Base-by-base conservation (phyloP, 2,113 vertebrate genomes). In the Fukomys damarensis region DNA sequence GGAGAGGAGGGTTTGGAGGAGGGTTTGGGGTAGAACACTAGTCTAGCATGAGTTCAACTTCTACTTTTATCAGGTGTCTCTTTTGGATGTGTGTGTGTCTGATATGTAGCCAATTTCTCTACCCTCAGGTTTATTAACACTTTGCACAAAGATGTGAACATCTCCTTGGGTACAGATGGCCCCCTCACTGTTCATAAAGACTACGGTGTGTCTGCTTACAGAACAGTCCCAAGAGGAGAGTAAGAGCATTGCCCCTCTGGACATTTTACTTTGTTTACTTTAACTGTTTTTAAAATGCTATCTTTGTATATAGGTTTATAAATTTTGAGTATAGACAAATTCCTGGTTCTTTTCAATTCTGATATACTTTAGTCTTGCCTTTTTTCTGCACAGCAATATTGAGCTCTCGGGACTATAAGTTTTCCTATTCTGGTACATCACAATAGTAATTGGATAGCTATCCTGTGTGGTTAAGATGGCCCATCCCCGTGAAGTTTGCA, bases 61-160 rank as follows among this genome's bases (percentile, higher is more conserved):
- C 68, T 49, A 41, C 41, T 76, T 87, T 89, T 43, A 80, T 54
- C 41, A 66, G 66, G 35, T 59, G 32, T 74, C 30, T 19, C 72
- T 85, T 20, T 93, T 94, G 85, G 28, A n/a, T n/a, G 28, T 92
- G 28, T 24, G 41, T 92, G 72, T 97, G 28, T 94, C 79, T 95
- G 2, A 96, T 81, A 3, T 92, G 22, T 94, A 82, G 85, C 94
- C 63, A 43, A 74, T 95, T 61, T 86, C 38, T 97, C 49, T 95
- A 20, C 41, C 30, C 56, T 89, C 98, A 99, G 99, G 97, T 99
- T 99, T 96, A 92, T 99, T 93, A 99, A 99, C 97, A 98, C 99
- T 30, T 97, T 98, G 91, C 94, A 86, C 12, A 98, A 98, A 89
- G 93, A 98, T 30, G 74, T 99, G n/a, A 99, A 98, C 92, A 63